Base-by-base conservation (phyloP, 2,888 invertebrate species). In the Scelioninae gen. 2 region DNA sequence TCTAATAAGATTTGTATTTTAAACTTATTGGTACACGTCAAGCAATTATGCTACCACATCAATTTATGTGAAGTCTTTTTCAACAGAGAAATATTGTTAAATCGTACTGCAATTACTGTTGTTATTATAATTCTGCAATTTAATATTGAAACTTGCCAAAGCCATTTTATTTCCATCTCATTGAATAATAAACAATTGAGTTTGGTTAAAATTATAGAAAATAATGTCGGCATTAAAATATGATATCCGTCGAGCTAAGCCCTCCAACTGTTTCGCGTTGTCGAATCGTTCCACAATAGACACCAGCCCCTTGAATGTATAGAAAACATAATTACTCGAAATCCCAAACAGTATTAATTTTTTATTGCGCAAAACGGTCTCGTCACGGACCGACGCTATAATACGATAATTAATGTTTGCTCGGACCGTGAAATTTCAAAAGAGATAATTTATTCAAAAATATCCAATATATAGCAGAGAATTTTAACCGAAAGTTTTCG, bases 311-410 rank as follows among this genome's bases (percentile, higher is more conserved):
- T 74, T 63, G 58, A 68, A 69, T 60, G 60, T 70, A 80, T 76
- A 81, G 80, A 79, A 81, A 82, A 82, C 78, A 80, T 82, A 83
- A 83, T 83, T 82, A 83, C 82, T 80, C 73, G 78, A 82, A 82
- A 83, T 82, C 81, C 81, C 80, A 83, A 82, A 82, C 80, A 82
- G 72, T 77, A 81, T 83, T 79, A 83, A 83, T 82, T 75, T 82
- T 83, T 83, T 75, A 83, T 81, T 78, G 75, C 76, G 67, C 73
- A 58, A 63, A 74, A 75, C 73, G 60, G 68, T 65, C 76, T 70
- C 64, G 71, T 76, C 67, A 75, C 65, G 74, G 72, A 58, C 76
- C 79, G 79, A 81, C 80, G 78, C 73, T 74, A 76, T 78, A 74
- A 72, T 31, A 71, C 60, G 78, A 81, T 80, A 79, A 80, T 81